A percentile compares a stretch with the other conserved stretches of the same genome.
Evolutionary conservation across 2,797 vertebrate species (phyloP).

Genomic region (Nyctibius grandis): DNA sequence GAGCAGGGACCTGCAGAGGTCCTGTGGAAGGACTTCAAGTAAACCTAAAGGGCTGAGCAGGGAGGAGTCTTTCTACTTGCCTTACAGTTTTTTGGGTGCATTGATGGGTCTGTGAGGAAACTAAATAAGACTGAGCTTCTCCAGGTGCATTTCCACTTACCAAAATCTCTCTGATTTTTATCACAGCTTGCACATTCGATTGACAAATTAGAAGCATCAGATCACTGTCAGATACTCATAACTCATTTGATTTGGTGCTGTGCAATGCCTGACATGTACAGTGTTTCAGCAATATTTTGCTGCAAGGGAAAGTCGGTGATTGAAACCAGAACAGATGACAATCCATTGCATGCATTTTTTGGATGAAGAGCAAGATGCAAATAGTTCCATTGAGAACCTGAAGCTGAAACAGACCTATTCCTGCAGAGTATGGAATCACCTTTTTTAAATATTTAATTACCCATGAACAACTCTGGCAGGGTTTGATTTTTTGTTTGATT

Average conservation of each 20-base stretch:
- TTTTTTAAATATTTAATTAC: neutral
- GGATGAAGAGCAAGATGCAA: neutral
- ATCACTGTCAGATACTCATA: neutral
- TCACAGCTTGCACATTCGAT: neutral
- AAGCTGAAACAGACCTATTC: neutral
- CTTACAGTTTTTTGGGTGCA: neutral
- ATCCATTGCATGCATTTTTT: neutral
- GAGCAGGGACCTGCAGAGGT: neutral
- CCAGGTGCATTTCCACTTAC: neutral
- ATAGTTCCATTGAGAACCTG: neutral
- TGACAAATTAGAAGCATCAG: neutral
- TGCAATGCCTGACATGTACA: neutral
- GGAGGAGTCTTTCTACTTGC: neutral
- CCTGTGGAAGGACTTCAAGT: neutral
- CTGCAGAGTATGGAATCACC: neutral
- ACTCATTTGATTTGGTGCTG: neutral
- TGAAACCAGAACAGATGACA: neutral
- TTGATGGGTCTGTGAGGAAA: rapidly evolving
- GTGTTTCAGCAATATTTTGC: neutral
- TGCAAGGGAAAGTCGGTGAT: neutral
- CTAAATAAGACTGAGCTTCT: neutral
- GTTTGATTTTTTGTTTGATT: neutral
- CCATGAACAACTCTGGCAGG: neutral
- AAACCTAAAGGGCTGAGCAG: neutral
- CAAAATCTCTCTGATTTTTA: neutral